phyloP scores from a whole-genome alignment of 64 coral and sea anemone species.

The Montipora sp. region DNA sequence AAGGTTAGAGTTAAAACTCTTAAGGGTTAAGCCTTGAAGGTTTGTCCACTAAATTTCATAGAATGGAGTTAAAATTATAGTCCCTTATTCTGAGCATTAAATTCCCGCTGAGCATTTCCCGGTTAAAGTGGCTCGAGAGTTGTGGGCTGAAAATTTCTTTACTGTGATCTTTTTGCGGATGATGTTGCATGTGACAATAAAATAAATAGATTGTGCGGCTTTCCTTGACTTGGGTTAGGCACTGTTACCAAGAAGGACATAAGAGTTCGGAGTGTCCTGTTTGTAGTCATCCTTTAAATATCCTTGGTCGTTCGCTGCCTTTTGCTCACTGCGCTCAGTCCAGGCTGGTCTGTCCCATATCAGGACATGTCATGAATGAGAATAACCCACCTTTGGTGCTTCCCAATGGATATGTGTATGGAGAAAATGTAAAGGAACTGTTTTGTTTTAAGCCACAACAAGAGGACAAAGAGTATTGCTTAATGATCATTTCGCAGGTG shows the following conservation, averaged over 20 bases:
- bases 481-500: not conserved
- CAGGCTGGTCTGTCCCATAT: conserved; percentile 95
- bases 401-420: conserved; percentile 98
- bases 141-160: too few relatives aligned
- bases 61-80: too few relatives aligned
- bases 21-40: too few relatives aligned
- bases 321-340: conserved; percentile 98
- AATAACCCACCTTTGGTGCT: conserved; percentile 98
- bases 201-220: not conserved
- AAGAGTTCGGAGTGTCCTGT: conserved; percentile 92
- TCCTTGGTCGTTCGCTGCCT: conserved; percentile 84
- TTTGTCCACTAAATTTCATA: too few relatives aligned
- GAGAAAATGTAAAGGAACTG: conserved; percentile 85
- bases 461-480: not conserved
- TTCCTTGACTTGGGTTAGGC: conserved; percentile 52
- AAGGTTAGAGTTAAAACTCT: too few relatives aligned
- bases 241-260: conserved; percentile 96
- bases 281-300: conserved; percentile 89
- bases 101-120: too few relatives aligned
- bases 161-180: too few relatives aligned
- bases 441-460: not conserved
- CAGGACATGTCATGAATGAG: conserved; percentile 98
- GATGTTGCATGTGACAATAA: too few relatives aligned
- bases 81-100: too few relatives aligned
- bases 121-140: too few relatives aligned